Conservation (phyloP, 2,888 invertebrate genomes). For the Torymus auratus region DNA sequence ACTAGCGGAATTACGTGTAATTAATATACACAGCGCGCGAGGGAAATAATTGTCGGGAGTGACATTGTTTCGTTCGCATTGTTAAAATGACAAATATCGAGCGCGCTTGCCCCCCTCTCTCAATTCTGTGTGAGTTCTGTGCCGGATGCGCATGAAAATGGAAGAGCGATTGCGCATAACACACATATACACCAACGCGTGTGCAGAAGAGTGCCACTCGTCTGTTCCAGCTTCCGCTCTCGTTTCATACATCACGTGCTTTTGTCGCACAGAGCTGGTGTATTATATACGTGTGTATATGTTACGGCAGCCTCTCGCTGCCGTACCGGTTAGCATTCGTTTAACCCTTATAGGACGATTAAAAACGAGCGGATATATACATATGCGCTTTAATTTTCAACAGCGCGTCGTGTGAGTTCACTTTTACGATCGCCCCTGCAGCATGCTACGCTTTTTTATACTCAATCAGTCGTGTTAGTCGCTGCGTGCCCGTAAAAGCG, state of each 20-base stretch:
- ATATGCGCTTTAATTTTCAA: too few relatives aligned
- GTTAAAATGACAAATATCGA: slow-evolving; percentile 76
- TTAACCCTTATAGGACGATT: too few relatives aligned
- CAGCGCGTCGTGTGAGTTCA: too few relatives aligned
- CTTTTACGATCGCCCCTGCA: too few relatives aligned
- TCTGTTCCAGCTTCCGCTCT: slow-evolving; percentile 23
- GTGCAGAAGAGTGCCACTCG: slow-evolving; percentile 22
- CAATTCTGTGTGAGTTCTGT: not conserved
- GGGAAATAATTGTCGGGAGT: slow-evolving; percentile 69
- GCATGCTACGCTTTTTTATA: too few relatives aligned
- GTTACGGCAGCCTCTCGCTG: not conserved
- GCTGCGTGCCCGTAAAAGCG: too few relatives aligned
- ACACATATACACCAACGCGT: not conserved
- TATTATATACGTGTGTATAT: not conserved
- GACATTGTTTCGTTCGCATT: slow-evolving; percentile 66
- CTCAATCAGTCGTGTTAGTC: too few relatives aligned
- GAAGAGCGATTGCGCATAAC: slow-evolving; percentile 21
- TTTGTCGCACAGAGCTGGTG: slow-evolving; percentile 3
- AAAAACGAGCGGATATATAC: too few relatives aligned
- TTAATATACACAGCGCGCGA: slow-evolving; percentile 72
- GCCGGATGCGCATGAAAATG: slow-evolving; percentile 38
- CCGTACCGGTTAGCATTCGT: too few relatives aligned
- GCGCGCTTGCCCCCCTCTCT: slow-evolving; percentile 5
- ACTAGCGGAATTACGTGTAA: slow-evolving; percentile 55
- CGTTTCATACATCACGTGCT: slow-evolving; percentile 17